Base-by-base conservation (phyloP, 2,888 invertebrate genomes). In the Caradrina kadenii region DNA sequence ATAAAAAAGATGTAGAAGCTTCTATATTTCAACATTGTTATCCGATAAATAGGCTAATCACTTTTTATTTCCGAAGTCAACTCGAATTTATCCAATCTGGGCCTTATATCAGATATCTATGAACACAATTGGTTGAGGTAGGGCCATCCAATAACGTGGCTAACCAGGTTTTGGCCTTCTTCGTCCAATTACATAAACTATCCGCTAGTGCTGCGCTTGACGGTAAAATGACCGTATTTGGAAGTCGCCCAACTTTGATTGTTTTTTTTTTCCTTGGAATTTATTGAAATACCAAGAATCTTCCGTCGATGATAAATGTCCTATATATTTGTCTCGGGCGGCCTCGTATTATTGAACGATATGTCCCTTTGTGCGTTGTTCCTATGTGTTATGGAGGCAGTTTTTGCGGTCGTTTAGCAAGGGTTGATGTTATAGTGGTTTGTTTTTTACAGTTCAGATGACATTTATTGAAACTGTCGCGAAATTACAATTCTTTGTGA, bases 171-270 rank as follows among this genome's bases (percentile, higher is more conserved):
- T 72, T 66, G 74, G 56, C 74, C 75, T 73, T 73, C 69, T 73
- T 74, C 61, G 54, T 80, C 58, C 80, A 78, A 87, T 83, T 73
- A 83, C 73, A 76, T 80, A 77, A 74, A 84, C 75, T 71, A 79
- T 74, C 66, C 72, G 58, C 62, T 69, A 60, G 60, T 62, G 49
- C 66, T 61, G 50, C 63, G 70, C 69, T 75, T 63, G 67, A 65
- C 67, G 68, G 73, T 61, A 70, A 81, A 86, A 87, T 86, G 77
- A 75, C 86, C 84, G 76, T 79, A 86, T 90, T 91, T 92, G 91
- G 92, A 90, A 78, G 80, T 74, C 86, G 74, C 78, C 92, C 90
- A 90, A 88, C 74, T 80, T 69, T 64, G 82, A 86, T 86, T 91
- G 88, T 89, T 89, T 90, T 89, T 90, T n/a, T 90, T 83, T 84